Evolutionary conservation across 2,888 invertebrate genomes (phyloP), one percentile per base, ranked within the genome.

Genomic region (Oscheius sp.): DNA sequence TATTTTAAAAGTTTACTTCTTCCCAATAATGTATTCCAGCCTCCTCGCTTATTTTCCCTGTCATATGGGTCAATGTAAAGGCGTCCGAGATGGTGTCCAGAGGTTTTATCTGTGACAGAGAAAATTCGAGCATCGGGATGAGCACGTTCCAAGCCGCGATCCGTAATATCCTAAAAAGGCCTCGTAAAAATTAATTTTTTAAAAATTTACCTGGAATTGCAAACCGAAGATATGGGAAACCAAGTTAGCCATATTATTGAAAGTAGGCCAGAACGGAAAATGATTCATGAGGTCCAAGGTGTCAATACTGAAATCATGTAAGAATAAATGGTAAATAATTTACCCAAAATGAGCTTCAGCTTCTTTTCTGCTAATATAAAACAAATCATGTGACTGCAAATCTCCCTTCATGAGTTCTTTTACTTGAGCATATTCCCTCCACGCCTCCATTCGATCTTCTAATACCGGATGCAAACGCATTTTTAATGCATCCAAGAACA

Each of bases 201-300:
- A 35, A 35, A 35, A 64, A 64, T 18, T 7, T 29, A 82, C 83
- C 77, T 80, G 75, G 69, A 87, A 87, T 23, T 82, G 76, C 52
- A 88, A 72, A 56, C 82, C 79, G 75, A 87, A 82, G 45, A 87
- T 74, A 66, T 84, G 83, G 1, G 80, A 74, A 23, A 85, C 75
- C 23, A 87, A 70, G 27, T 71, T 68, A 13, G 74, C 63, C 41
- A 85, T 72, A 61, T 85, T 87, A 56, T 87, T 80, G 74, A 86
- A 88, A n/a, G 87, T 87, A 6, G 81, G 82, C 87, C 86, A 86
- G 78, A 86, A 86, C 7, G 87, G 87, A 76, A 87, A 87, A 73
- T 87, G 80, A 21, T 86, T 86, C 87, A 87, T 86, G 73, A 88
- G 61, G 25, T 85, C 85, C 41, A 88, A 64, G 18, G 83, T 73